Base-by-base conservation (phyloP, 1,140 invertebrate species). In the Bombus terrestris region DNA sequence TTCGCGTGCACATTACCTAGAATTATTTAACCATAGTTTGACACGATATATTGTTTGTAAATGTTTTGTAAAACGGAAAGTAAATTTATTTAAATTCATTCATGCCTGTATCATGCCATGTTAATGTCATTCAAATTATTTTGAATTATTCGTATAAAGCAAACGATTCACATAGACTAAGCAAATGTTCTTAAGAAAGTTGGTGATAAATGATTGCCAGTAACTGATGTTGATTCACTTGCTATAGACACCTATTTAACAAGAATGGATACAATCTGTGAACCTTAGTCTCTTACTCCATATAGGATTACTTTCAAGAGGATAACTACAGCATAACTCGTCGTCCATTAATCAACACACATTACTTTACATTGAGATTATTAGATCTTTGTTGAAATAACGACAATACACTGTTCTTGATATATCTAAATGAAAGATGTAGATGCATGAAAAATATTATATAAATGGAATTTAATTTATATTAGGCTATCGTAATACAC, bases 151-250 rank as follows among this genome's bases (percentile, higher is more conserved):
- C 39, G 28, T 28, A 5, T n/a, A 53, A 79, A 73, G 71, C 80
- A 88, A 90, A 73, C 74, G 75, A 87, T 72, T 73, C 84, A 43
- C 77, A 72, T 59, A 78, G 86, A 71, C 62, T 74, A 47, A 78
- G 87, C 47, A 37, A 88, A 68, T 75, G 41, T 85, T 81, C 88
- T 89, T 85, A 77, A 90, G 88, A 83, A 87, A 80, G 69, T 78
- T 73, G 57, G 43, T 91, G 87, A 92, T 91, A 89, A 92, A 92
- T 86, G 85, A 89, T 86, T 79, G 71, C 71, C 66, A 69, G 88
- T 74, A 89, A 74, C 86, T 91, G 91, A 91, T 88, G 77, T 87
- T 86, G 87, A 91, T 92, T 88, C 88, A 89, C 86, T 90, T 88
- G 85, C 77, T 91, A 89, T 86, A 90, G 86, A 86, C 71, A 72